phyloP scores from a whole-genome alignment of 1,140 invertebrate species.

The Battus philenor region DNA sequence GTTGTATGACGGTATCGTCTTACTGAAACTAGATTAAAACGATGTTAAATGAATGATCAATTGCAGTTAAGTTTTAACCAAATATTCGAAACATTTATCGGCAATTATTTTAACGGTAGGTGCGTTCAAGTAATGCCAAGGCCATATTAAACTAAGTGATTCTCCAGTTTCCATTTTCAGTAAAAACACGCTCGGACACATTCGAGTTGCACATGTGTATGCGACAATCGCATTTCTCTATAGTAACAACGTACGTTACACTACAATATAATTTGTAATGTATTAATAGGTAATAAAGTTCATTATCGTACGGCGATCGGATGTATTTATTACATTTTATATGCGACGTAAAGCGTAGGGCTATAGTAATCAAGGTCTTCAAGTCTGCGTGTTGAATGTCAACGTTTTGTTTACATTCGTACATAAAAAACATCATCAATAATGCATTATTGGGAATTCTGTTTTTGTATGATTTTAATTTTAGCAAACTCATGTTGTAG shows the following conservation, averaged over 20 bases:
- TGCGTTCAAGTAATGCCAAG: conserved; percentile 41
- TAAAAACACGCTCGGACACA: conserved; percentile 34
- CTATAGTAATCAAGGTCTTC: conserved; percentile 35
- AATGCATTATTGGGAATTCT: conserved; percentile 30
- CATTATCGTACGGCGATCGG: neutral
- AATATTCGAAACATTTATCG: conserved; percentile 10
- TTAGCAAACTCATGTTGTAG: neutral
- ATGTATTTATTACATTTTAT: conserved; percentile 1
- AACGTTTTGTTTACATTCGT: conserved; percentile 40
- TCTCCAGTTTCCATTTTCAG: conserved; percentile 58
- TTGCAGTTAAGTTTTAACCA: no score
- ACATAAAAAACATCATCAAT: conserved; percentile 33
- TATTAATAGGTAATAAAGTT: neutral
- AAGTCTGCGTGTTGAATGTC: conserved; percentile 37
- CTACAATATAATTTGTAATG: neutral
- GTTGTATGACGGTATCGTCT: no score
- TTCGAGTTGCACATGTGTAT: conserved; percentile 18
- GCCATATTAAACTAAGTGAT: conserved; percentile 30
- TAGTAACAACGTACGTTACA: neutral
- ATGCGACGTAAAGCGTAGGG: conserved; percentile 7
- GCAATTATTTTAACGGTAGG: conserved; percentile 2
- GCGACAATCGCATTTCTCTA: neutral
- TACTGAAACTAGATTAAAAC: no score
- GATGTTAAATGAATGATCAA: no score
- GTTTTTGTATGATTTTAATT: conserved; percentile 21